Evolutionary conservation across 2,888 invertebrate species (phyloP).

Genomic region (Eremobia ochroleuca): DNA sequence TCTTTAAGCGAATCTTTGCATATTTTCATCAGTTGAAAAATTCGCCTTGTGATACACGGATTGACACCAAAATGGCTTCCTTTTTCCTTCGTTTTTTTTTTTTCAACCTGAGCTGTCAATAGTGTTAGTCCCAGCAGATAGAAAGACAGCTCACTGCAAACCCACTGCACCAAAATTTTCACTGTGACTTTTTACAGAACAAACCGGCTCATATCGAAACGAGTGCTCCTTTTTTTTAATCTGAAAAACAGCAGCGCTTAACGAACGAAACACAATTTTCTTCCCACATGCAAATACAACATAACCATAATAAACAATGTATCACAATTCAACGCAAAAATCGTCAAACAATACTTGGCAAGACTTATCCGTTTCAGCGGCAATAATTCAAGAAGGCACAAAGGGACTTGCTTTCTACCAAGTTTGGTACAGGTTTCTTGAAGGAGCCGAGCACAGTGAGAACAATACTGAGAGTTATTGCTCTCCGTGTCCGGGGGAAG

Average conservation of each 20-base stretch:
- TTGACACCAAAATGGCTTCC: neutral
- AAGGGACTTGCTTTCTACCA: slow-evolving; percentile 71
- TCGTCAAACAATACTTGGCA: slow-evolving; percentile 78
- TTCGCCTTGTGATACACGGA: neutral
- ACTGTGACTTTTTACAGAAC: neutral
- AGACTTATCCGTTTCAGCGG: slow-evolving; percentile 77
- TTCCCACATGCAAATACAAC: slow-evolving; percentile 36
- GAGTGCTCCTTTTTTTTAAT: neutral
- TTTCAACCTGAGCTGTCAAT: neutral
- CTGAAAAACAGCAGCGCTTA: neutral
- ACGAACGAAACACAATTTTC: neutral
- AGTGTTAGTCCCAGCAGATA: too few species aligned
- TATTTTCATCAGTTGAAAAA: neutral
- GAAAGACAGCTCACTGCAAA: neutral
- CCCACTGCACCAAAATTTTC: too few species aligned
- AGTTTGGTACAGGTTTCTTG: slow-evolving; percentile 77
- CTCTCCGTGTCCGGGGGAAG: slow-evolving; percentile 77
- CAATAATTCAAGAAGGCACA: slow-evolving; percentile 80
- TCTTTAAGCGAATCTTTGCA: neutral
- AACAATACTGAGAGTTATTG: slow-evolving; percentile 84
- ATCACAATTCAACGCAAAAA: slow-evolving; percentile 73
- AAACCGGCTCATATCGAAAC: too few species aligned
- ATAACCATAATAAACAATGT: slow-evolving; percentile 60
- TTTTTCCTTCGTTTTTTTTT: neutral
- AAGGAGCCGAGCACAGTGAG: slow-evolving; percentile 79